Evolutionary conservation across 2,888 invertebrate species (phyloP).

Genomic region (Apodemia mormo): DNA sequence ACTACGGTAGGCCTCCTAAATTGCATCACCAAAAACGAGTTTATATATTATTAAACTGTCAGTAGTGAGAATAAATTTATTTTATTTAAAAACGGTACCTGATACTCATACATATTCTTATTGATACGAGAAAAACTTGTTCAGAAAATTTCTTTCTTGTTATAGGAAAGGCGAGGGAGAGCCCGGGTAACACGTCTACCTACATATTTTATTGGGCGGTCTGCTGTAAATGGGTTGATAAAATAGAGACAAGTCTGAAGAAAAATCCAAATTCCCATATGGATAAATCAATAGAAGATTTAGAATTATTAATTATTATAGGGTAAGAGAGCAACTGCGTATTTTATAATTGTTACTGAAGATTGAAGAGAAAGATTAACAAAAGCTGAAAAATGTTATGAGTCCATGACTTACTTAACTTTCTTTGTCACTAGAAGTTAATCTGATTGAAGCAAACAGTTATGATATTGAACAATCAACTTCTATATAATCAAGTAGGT

Average conservation of each 20-base stretch:
- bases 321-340: too few species aligned
- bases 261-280: constrained; percentile 36
- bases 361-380: too few species aligned
- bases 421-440: too few species aligned
- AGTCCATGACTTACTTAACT: too few species aligned
- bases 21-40: not conserved
- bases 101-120: constrained; percentile 56
- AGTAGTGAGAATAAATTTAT: constrained; percentile 30
- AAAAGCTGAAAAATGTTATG: too few species aligned
- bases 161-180: constrained; percentile 71
- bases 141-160: constrained; percentile 79
- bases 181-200: constrained; percentile 62
- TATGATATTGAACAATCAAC: too few species aligned
- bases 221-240: constrained; percentile 42
- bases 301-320: not conserved
- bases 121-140: constrained; percentile 65
- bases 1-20: not conserved
- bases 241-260: constrained; percentile 47
- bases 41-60: constrained; percentile 10
- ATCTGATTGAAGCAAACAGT: too few species aligned
- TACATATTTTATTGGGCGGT: constrained; percentile 78
- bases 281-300: not conserved
- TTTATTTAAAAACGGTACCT: constrained; percentile 33
- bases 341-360: too few species aligned
- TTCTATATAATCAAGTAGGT: too few species aligned